phyloP scores from a whole-genome alignment of 2,888 invertebrate species.

The Parascotia fuliginaria region DNA sequence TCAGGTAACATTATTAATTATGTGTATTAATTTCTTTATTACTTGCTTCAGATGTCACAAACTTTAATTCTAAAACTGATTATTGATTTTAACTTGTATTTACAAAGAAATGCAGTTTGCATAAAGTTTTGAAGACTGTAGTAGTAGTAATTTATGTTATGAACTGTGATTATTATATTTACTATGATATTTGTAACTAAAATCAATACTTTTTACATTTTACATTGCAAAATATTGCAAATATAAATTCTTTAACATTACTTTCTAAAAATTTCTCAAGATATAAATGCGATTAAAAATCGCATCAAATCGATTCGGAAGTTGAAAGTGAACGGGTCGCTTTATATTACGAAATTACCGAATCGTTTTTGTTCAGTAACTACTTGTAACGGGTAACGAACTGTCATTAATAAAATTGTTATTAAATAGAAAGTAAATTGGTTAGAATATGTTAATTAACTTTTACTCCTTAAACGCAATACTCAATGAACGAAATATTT shows the following conservation, averaged over 20 bases:
- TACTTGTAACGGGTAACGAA: constrained; percentile 20
- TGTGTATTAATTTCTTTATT: too few relatives aligned
- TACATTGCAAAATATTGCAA: constrained; percentile 1
- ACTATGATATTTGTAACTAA: too few relatives aligned
- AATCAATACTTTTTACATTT: constrained; percentile 3
- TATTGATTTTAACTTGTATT: too few relatives aligned
- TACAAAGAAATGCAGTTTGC: too few relatives aligned
- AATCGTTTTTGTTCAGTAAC: constrained; percentile 27
- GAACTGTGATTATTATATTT: too few relatives aligned
- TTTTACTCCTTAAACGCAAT: too few relatives aligned
- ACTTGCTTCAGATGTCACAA: too few relatives aligned
- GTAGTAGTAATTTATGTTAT: too few relatives aligned
- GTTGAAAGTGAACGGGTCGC: constrained; percentile 16
- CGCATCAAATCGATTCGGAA: background rate
- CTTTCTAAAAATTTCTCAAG: constrained; percentile 4
- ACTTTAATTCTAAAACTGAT: too few relatives aligned
- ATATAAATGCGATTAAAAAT: constrained; percentile 4
- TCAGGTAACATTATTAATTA: too few relatives aligned
- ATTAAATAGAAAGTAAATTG: constrained; percentile 33
- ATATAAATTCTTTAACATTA: background rate
- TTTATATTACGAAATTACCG: constrained; percentile 17
- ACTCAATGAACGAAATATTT: too few relatives aligned
- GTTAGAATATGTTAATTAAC: background rate
- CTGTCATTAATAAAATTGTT: constrained; percentile 24
- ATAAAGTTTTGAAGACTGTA: too few relatives aligned